Evolutionary conservation across 2,888 invertebrate species (phyloP).

Genomic region (Exephanes ischioxanthus): DNA sequence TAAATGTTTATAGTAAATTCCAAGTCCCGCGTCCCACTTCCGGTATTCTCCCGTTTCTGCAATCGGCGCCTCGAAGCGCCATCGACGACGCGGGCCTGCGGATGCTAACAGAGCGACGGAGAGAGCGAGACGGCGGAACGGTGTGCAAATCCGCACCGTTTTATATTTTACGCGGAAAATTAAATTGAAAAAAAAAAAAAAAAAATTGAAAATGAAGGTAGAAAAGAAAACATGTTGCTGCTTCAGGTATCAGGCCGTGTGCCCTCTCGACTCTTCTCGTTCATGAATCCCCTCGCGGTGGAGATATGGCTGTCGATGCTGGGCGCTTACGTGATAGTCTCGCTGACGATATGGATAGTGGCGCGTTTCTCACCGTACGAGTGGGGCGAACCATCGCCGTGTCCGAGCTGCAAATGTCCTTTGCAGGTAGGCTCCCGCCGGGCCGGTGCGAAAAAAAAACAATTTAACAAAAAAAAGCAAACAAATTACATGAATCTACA

Average conservation of each 20-base stretch:
- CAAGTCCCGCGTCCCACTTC: constrained; percentile 20
- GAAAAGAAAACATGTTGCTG: constrained; percentile 67
- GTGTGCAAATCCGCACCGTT: not conserved
- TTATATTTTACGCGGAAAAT: constrained; percentile 3
- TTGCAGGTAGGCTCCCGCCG: constrained; percentile 82
- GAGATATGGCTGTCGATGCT: constrained; percentile 94
- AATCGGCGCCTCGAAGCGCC: not conserved
- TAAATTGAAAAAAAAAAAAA: not conserved
- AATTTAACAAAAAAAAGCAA: not conserved
- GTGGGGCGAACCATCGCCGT: constrained; percentile 89
- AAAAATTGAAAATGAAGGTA: not conserved
- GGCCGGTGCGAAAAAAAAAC: constrained; percentile 71
- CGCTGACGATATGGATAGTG: constrained; percentile 93
- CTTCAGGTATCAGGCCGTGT: constrained; percentile 88
- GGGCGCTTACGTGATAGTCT: constrained; percentile 92
- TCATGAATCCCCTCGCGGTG: constrained; percentile 93
- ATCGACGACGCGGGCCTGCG: not conserved
- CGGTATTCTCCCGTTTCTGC: constrained; percentile 1
- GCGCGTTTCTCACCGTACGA: constrained; percentile 94
- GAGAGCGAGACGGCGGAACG: constrained; percentile 58
- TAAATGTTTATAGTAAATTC: constrained; percentile 34
- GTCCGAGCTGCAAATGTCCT: constrained; percentile 86
- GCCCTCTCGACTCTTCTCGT: constrained; percentile 91
- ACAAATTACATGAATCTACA: constrained; percentile 8
- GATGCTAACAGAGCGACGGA: constrained; percentile 37